Evolutionary conservation across 2,888 invertebrate genomes (phyloP).

Genomic region (Buathra laborator): DNA sequence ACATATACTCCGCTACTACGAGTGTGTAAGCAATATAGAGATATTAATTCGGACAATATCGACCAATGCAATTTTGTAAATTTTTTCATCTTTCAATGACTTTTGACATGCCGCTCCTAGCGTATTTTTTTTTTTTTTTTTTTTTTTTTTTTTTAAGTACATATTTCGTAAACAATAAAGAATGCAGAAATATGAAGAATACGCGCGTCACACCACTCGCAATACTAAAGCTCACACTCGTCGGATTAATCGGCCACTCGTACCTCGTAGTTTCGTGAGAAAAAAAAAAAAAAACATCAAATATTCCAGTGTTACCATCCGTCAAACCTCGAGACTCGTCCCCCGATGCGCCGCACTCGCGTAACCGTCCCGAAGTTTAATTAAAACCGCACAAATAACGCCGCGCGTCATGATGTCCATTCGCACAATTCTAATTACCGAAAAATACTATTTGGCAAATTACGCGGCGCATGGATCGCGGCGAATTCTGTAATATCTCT

Average conservation of each 20-base stretch:
- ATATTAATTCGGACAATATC: constrained; percentile 1
- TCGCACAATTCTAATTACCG: constrained; percentile 27
- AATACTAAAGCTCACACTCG: background rate
- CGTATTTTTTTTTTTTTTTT: background rate
- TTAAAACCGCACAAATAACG: background rate
- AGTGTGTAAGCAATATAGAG: background rate
- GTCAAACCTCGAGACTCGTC: background rate
- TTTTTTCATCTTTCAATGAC: too few relatives aligned
- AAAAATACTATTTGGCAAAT: constrained; percentile 44
- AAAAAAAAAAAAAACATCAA: constrained; percentile 28
- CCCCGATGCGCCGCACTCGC: background rate
- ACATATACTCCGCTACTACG: background rate
- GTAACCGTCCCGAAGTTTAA: background rate
- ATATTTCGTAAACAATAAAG: constrained; percentile 26
- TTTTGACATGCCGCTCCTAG: too few relatives aligned
- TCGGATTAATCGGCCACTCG: background rate
- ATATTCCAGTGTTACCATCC: background rate
- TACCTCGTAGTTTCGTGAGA: constrained; percentile 22
- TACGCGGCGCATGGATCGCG: constrained; percentile 32
- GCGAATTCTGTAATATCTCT: constrained; percentile 15
- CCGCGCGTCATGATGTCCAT: constrained; percentile 1
- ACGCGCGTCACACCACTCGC: background rate
- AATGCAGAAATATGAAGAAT: constrained; percentile 21
- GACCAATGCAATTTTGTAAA: background rate
- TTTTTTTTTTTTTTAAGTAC: constrained; percentile 11